These are phyloP conservation scores for Nephila pilipes DNA, from an alignment of 1,140 invertebrate genomes.

Conservation along the genomic window DNA sequence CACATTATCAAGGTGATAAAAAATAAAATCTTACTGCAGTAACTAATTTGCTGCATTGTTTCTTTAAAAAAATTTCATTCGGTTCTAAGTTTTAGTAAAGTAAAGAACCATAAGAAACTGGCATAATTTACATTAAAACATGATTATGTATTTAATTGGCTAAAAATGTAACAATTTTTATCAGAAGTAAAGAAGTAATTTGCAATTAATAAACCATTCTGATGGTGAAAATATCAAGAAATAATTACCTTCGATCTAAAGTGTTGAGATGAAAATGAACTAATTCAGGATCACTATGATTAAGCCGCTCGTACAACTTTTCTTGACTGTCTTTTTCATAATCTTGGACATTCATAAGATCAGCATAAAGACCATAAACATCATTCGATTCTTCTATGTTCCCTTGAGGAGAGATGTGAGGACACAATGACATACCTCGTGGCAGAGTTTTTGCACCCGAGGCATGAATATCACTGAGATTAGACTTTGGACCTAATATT, in stretches of 20 bases:
- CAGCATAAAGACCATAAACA: conserved; percentile 92
- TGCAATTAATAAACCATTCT: too few relatives aligned
- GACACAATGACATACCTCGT: conserved; percentile 84
- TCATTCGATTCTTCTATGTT: conserved; percentile 73
- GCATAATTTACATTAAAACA: too few relatives aligned
- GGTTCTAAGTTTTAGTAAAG: too few relatives aligned
- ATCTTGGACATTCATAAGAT: conserved; percentile 93
- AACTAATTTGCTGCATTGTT: too few relatives aligned
- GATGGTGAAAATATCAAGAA: conserved; percentile 78
- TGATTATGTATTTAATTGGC: too few relatives aligned
- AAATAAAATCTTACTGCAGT: too few relatives aligned
- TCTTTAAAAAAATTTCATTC: too few relatives aligned
- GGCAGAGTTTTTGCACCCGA: conserved; percentile 89
- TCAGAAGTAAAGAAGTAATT: too few relatives aligned
- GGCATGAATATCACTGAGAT: conserved; percentile 60
- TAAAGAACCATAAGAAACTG: too few relatives aligned
- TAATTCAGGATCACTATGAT: conserved; percentile 90
- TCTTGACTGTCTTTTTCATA: conserved; percentile 82
- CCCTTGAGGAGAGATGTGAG: conserved; percentile 72
- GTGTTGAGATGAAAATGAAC: conserved; percentile 89
- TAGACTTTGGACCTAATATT: conserved; percentile 1
- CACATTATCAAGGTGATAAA: too few relatives aligned
- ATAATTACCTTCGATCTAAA: conserved; percentile 87
- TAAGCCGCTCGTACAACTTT: conserved; percentile 87
- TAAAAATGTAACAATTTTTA: too few relatives aligned